A percentile compares a stretch with the other conserved stretches of the same genome.
Evolutionary conservation across 2,113 vertebrate species (phyloP).

Genomic region (Agapornis roseicollis): DNA sequence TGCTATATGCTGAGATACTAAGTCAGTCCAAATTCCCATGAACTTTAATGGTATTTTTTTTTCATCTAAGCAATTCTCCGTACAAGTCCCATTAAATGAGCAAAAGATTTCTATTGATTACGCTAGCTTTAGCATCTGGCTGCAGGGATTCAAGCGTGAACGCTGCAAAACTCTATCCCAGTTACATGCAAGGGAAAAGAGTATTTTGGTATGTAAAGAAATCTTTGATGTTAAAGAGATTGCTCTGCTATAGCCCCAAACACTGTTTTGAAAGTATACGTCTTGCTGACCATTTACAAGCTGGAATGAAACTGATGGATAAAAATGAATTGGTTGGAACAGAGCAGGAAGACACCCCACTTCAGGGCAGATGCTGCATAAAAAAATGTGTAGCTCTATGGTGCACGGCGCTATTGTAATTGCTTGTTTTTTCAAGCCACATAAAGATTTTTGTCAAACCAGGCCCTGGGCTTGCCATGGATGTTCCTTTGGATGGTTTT

Average conservation of each 20-base stretch:
- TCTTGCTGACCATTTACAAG: neutral
- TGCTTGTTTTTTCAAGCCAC: neutral
- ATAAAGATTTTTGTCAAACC: neutral
- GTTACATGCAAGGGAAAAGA: neutral
- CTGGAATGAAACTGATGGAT: neutral
- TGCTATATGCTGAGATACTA: neutral
- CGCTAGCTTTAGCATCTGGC: neutral
- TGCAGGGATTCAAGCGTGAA: neutral
- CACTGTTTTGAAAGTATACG: fast-evolving
- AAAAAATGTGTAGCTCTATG: neutral
- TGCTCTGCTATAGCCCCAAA: neutral
- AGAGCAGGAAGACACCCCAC: neutral
- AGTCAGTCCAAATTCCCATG: slow-evolving; percentile 34
- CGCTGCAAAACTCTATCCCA: neutral
- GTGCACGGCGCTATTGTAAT: neutral
- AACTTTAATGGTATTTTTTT: slow-evolving; percentile 36
- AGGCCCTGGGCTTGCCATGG: neutral
- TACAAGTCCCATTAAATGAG: slow-evolving; percentile 13
- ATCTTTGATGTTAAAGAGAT: neutral
- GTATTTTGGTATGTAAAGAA: neutral
- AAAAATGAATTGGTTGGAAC: neutral
- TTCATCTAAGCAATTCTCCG: neutral
- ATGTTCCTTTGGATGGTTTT: neutral
- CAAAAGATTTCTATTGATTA: neutral
- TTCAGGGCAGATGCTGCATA: neutral